Conservation (phyloP, 2,113 vertebrate species). For the Lipotes vexillifer region DNA sequence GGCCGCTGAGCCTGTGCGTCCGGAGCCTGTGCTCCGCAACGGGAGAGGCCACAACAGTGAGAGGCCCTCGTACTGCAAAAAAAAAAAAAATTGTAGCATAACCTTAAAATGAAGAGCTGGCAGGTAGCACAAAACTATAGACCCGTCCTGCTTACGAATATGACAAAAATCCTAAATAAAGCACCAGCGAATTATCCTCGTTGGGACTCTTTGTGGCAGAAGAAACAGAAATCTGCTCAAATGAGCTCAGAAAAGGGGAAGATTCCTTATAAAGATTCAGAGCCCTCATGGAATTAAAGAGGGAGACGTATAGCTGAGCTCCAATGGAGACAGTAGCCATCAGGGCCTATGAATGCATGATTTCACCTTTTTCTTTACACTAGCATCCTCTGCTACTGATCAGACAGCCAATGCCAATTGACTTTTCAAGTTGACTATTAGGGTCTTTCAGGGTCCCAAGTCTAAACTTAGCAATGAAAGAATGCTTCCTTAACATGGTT, state of each 20-base stretch:
- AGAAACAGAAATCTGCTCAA: neutral
- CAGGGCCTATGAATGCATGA: accelerated
- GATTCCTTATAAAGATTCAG: neutral
- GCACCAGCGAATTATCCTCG: neutral
- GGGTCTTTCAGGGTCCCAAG: neutral
- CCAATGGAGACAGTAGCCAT: accelerated
- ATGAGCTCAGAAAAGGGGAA: neutral
- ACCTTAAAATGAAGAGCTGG: neutral
- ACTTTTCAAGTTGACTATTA: neutral
- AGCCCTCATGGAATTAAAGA: neutral
- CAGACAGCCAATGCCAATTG: neutral
- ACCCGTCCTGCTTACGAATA: neutral
- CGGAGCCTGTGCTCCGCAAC: too few relatives aligned
- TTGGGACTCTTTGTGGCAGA: too few relatives aligned
- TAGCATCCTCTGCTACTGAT: neutral
- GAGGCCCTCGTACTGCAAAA: too few relatives aligned
- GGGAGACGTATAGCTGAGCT: neutral
- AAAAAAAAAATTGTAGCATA: neutral
- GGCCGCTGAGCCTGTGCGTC: too few relatives aligned
- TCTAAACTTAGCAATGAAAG: neutral
- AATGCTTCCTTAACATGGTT: accelerated
- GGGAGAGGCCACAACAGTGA: too few relatives aligned
- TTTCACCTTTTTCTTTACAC: neutral
- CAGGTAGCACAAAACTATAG: neutral
- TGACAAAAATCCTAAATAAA: neutral